Conservation (phyloP, 2,888 invertebrate genomes). For the Tenthredo mesomela region DNA sequence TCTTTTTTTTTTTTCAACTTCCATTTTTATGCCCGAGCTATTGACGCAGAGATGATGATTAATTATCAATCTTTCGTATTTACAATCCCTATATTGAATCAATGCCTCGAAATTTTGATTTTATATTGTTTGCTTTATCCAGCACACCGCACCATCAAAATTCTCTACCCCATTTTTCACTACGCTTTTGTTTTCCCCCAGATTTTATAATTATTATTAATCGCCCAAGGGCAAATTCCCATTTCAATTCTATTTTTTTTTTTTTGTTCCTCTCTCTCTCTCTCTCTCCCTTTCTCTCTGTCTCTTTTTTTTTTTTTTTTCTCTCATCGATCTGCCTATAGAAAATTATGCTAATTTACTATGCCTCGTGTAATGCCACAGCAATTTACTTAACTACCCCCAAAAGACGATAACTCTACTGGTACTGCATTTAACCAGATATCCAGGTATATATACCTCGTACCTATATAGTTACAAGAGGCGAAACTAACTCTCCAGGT, state of each 20-base stretch:
- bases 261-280: neutral
- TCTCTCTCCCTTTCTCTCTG: neutral
- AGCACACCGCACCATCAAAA: neutral
- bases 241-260: neutral
- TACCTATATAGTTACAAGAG: slow-evolving; percentile 50
- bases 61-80: neutral
- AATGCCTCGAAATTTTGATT: slow-evolving; percentile 5
- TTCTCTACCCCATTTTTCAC: neutral
- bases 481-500: slow-evolving; percentile 51
- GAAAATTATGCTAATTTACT: neutral
- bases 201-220: neutral
- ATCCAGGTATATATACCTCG: neutral
- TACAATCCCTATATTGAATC: neutral
- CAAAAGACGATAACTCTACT: neutral
- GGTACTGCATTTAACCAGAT: neutral
- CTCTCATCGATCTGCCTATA: neutral
- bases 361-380: neutral
- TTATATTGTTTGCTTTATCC: slow-evolving; percentile 14
- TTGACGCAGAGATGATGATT: neutral
- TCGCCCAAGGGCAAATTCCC: neutral
- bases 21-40: neutral
- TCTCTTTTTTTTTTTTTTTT: neutral
- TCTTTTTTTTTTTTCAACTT: neutral
- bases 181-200: neutral
- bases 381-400: neutral